phyloP scores from a whole-genome alignment of 2,113 vertebrate species.

The Neodon shergylaensis region DNA sequence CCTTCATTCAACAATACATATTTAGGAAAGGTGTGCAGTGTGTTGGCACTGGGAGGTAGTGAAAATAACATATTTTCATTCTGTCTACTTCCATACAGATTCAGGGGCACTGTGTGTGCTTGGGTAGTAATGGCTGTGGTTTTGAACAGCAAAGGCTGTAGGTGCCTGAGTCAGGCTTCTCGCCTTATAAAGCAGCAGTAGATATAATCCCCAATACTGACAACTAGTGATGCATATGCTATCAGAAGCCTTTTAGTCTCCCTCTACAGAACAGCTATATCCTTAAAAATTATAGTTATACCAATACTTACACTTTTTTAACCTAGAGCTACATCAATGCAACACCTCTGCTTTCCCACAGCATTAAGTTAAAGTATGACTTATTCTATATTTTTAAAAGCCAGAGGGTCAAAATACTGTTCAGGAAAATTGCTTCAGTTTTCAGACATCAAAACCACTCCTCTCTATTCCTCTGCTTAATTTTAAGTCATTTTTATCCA shows the following conservation, averaged over 20 bases:
- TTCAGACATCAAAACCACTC: constrained; percentile 69
- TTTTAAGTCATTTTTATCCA: constrained; percentile 77
- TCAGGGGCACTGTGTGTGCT: neutral
- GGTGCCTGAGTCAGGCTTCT: constrained; percentile 23
- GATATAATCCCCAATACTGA: neutral
- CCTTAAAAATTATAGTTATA: constrained; percentile 38
- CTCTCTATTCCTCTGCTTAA: constrained; percentile 75
- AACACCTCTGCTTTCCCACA: neutral
- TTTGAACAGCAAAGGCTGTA: neutral
- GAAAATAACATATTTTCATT: neutral
- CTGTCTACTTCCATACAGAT: neutral
- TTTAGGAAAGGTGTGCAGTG: neutral
- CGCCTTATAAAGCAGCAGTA: constrained; percentile 5
- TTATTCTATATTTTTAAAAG: constrained; percentile 60
- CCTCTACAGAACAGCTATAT: constrained; percentile 55
- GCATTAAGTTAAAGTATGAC: constrained; percentile 52
- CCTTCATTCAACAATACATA: neutral
- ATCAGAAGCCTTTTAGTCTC: constrained; percentile 49
- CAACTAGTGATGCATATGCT: constrained; percentile 19
- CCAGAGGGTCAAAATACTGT: constrained; percentile 69
- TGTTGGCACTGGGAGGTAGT: neutral
- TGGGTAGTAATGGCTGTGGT: neutral
- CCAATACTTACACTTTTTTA: constrained; percentile 46
- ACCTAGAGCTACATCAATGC: constrained; percentile 1
- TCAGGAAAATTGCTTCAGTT: constrained; percentile 54